Conservation (phyloP, 2,797 vertebrate species). For the Setipinna tenuifilis region DNA sequence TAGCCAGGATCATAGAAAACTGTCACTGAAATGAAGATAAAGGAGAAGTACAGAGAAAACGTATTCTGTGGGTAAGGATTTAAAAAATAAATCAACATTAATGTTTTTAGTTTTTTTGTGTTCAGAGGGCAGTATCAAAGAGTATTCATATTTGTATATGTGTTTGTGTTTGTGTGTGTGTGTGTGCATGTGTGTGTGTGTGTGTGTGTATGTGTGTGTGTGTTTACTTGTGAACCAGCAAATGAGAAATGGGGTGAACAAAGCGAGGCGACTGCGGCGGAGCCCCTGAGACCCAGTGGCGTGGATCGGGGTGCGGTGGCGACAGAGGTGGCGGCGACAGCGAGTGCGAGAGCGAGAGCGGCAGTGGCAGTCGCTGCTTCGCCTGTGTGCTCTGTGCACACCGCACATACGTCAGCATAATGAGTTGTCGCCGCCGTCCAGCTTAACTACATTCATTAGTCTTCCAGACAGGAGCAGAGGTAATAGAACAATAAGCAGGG, state of each 20-base stretch:
- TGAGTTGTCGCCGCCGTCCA: slow-evolving; percentile 35
- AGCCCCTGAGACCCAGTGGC: neutral
- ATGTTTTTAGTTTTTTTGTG: neutral
- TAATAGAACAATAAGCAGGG: slow-evolving; percentile 55
- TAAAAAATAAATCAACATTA: slow-evolving; percentile 12
- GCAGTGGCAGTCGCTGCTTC: neutral
- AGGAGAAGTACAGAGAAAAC: neutral
- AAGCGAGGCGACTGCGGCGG: neutral
- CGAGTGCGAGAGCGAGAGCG: too few species aligned
- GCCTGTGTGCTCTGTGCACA: neutral
- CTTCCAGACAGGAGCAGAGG: slow-evolving; percentile 47
- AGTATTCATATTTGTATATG: neutral
- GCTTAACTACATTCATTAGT: slow-evolving; percentile 52
- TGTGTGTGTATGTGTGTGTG: neutral
- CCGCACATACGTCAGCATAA: slow-evolving; percentile 39
- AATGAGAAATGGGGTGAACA: slow-evolving; percentile 16
- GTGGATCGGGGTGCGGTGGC: neutral
- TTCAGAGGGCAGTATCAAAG: neutral
- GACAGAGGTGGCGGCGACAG: neutral
- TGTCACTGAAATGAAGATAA: neutral
- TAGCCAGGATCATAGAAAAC: neutral
- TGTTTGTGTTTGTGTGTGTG: neutral
- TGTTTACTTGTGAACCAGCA: neutral
- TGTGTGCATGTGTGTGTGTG: neutral
- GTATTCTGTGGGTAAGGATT: neutral